Evolutionary conservation across 2,113 vertebrate species (phyloP), one percentile per base, ranked within the genome.

Genomic region (Pomatorhinus ruficollis): DNA sequence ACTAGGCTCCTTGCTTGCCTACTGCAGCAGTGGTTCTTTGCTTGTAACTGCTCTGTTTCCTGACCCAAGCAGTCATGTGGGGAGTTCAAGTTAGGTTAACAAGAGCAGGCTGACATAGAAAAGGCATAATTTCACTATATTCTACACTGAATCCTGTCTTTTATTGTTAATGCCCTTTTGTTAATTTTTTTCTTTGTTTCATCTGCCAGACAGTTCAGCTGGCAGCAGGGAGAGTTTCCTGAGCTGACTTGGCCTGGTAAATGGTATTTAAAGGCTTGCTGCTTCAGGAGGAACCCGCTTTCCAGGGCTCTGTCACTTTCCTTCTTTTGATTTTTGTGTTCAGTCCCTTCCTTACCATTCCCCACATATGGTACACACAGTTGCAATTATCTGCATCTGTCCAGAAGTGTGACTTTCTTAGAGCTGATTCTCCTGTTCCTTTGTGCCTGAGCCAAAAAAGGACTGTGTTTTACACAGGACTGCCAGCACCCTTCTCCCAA

Each of bases 331-430:
- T 75, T 69, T 75, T 65, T 52, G 14, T 68, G 7, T 68, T 91
- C 61, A 27, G 60, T 79, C 53, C 40, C 44, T 84, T 91, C 45
- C 53, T 79, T 68, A 40, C 94, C 50, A 16, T 65, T 95, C 45
- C 57, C 45, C 63, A 83, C 94, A 95, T 80, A 74, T 87, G 94
- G 82, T 61, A 25, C 0, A 3, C 87, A 59, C 59, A 81, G 70
- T 95, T 76, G 63, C 75, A 79, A 83, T 80, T 93, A 85, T 66
- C 96, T 94, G 82, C 95, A 93, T 97, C 84, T 96, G 87, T 85
- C 78, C 91, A 80, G 81, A 95, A 97, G 94, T 96, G 94, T 95
- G 82, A 93, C 78, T 94, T 93, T 91, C 81, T 87, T 74, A 83
- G 78, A 94, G 70, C 47, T 88, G 82, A 83, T 88, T 95, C 71